Evolutionary conservation across 2,888 invertebrate genomes (phyloP).

Genomic region (Scaptomyza polygonia): DNA sequence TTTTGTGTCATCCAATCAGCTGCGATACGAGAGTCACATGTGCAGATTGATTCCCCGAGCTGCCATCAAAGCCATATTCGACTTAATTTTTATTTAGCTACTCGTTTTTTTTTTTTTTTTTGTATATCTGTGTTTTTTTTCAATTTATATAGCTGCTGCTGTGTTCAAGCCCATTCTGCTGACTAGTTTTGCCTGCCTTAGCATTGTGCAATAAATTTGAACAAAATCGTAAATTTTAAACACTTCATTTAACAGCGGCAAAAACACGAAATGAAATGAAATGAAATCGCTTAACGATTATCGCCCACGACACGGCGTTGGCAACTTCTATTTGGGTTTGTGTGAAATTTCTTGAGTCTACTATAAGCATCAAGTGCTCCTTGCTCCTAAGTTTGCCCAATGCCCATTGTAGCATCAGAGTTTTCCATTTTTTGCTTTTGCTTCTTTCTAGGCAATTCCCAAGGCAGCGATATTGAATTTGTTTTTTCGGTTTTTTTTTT

Average conservation of each 20-base stretch:
- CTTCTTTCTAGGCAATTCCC: slow-evolving; percentile 26
- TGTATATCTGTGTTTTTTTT: slow-evolving; percentile 15
- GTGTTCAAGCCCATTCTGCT: slow-evolving; percentile 10
- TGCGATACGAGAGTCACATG: slow-evolving; percentile 49
- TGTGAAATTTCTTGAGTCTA: slow-evolving; percentile 31
- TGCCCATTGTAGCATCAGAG: slow-evolving; percentile 15
- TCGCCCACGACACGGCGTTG: slow-evolving; percentile 39
- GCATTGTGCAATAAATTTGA: slow-evolving; percentile 61
- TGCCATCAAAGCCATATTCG: slow-evolving; percentile 47
- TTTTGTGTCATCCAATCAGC: slow-evolving; percentile 70
- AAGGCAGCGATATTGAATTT: slow-evolving; percentile 15
- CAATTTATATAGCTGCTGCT: slow-evolving; percentile 22
- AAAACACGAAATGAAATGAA: slow-evolving; percentile 35
- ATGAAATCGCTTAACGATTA: slow-evolving; percentile 55
- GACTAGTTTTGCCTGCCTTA: slow-evolving; percentile 13
- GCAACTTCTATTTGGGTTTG: slow-evolving; percentile 1
- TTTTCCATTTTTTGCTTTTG: slow-evolving; percentile 36
- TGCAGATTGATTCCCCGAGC: slow-evolving; percentile 64
- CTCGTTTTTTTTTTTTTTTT: background rate
- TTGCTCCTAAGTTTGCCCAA: background rate
- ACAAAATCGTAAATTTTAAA: slow-evolving; percentile 70
- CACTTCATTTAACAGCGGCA: slow-evolving; percentile 66
- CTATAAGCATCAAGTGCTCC: slow-evolving; percentile 14
- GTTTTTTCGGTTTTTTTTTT: background rate
- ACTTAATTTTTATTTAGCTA: slow-evolving; percentile 25